Percentiles rank a stretch among this genome's conserved stretches.
Evolutionary conservation across 2,797 vertebrate genomes (phyloP).

Genomic region (Chiloscyllium punctatum): DNA sequence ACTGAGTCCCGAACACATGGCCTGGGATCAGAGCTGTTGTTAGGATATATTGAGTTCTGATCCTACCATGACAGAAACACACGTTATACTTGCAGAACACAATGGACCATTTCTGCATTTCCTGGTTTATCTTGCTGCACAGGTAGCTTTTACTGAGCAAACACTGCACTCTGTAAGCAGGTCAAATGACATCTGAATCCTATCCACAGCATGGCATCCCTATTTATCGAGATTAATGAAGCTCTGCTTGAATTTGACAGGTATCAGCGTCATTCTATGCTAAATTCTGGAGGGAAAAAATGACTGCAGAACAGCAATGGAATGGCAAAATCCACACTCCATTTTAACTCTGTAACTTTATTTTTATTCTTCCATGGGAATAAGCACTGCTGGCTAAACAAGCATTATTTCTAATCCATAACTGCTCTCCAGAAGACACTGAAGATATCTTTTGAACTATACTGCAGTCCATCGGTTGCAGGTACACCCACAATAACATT

Average conservation of each 20-base stretch:
- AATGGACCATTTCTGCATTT: neutral
- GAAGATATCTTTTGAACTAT: neutral
- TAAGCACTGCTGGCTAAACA: neutral
- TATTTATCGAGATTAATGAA: neutral
- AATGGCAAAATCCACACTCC: neutral
- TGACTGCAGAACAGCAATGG: neutral
- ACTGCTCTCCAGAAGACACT: neutral
- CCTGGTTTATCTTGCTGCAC: neutral
- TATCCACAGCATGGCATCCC: neutral
- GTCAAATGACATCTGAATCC: neutral
- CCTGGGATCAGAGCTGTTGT: neutral
- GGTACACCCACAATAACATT: neutral
- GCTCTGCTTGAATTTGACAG: neutral
- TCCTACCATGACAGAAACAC: neutral
- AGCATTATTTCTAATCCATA: neutral
- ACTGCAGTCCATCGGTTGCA: neutral
- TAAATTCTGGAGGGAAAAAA: neutral
- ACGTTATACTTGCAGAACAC: neutral
- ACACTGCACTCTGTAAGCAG: neutral
- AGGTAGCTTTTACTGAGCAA: neutral
- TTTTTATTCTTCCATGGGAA: neutral
- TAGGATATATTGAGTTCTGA: neutral
- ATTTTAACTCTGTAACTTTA: neutral
- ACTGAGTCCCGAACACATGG: neutral
- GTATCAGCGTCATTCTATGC: neutral